Evolutionary conservation across 2,888 invertebrate species (phyloP).

Genomic region (Microplitis deprimator): DNA sequence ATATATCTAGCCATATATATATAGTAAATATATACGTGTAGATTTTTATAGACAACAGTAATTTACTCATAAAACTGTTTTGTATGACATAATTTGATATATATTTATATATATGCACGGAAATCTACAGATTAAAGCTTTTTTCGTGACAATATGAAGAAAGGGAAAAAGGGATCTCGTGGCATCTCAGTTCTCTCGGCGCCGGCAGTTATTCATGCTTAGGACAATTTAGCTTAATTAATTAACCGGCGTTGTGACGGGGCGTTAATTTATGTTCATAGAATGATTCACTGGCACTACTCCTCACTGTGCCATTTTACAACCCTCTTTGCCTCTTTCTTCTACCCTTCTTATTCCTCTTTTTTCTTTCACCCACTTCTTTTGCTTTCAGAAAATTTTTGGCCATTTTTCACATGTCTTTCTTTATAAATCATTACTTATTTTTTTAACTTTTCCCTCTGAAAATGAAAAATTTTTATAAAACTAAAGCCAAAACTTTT

Average conservation of each 20-base stretch:
- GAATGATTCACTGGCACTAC: slow-evolving; percentile 64
- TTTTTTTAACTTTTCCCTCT: neutral
- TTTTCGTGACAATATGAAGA: neutral
- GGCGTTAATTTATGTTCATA: slow-evolving; percentile 67
- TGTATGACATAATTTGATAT: neutral
- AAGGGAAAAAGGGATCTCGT: slow-evolving; percentile 42
- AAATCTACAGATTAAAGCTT: neutral
- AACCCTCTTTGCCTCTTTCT: slow-evolving; percentile 1
- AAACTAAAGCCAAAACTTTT: neutral
- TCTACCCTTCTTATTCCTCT: neutral
- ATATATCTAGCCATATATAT: neutral
- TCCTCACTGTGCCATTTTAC: slow-evolving; percentile 42
- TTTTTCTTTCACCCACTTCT: neutral
- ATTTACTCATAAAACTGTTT: slow-evolving; percentile 6
- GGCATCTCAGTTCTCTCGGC: slow-evolving; percentile 50
- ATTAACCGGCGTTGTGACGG: slow-evolving; percentile 67
- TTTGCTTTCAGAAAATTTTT: neutral
- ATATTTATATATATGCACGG: neutral
- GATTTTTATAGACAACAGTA: neutral
- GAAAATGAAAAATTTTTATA: neutral
- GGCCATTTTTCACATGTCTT: slow-evolving; percentile 10
- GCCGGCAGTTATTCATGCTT: slow-evolving; percentile 67
- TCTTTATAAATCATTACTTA: slow-evolving; percentile 10
- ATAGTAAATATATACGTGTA: neutral
- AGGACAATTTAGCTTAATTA: slow-evolving; percentile 69